Evolutionary conservation across 2,797 vertebrate genomes (phyloP), one percentile per base, ranked within the genome.

Genomic region (Pipistrellus kuhlii): DNA sequence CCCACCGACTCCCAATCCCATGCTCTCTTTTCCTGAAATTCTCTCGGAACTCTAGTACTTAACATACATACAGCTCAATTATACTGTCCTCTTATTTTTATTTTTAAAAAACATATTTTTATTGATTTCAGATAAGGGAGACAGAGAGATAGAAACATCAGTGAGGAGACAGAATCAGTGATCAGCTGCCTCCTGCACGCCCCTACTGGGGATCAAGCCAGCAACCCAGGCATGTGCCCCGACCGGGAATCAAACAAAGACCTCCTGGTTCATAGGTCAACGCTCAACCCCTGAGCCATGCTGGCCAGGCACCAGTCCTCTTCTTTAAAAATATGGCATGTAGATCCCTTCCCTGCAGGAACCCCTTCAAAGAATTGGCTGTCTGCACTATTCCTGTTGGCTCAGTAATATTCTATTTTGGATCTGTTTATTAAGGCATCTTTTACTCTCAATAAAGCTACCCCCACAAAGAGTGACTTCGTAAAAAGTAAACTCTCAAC

Each of bases 361-460:
- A 92, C 44, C 27, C 55, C 80, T 88, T 88, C 85, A 91, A 87
- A 86, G 38, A 90, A 80, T 0, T 23, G 32, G 71, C 1, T 23
- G 38, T 82, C 59, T 72, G 27, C 17, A 77, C 46, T 68, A 38
- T 88, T 71, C 59, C 85, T 78, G 73, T 87, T 69, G 84, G 68
- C n/a, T 80, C 92, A 78, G 17, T 93, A 20, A 90, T 46, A 85
- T 71, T 91, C 90, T 75, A 59, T 57, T 75, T 94, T 48, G 77
- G 57, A 62, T 38, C 46, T 12, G 66, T 38, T 85, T 83, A 91
- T 46, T 76, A 88, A 88, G 44, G 53, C 81, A 76, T 35, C n/a
- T 87, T 86, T 90, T 83, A 91, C 38, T 64, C 44, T 27, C 32
- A 64, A 64, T 57, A 32, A 92, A 81, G 59, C 41, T 77, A 66